Percentiles rank a stretch among this genome's conserved stretches.
phyloP scores from a whole-genome alignment of 2,797 vertebrate genomes.

The Hemitrygon akajei region DNA sequence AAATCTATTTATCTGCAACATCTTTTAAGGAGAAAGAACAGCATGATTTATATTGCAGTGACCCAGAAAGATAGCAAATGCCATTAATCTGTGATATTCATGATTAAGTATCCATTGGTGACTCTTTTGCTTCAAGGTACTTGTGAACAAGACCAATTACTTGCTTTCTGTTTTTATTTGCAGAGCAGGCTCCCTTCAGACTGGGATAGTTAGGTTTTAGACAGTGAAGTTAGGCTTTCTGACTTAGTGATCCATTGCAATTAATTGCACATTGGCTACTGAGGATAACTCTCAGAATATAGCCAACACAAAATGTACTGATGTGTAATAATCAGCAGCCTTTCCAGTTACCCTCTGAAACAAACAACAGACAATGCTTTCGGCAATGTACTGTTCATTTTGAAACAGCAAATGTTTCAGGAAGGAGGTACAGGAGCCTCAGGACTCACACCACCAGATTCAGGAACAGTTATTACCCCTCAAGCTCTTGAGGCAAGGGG shows the following conservation, averaged over 20 bases:
- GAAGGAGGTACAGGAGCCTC: too few species aligned
- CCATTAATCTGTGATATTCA: neutral
- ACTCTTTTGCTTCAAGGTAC: too few species aligned
- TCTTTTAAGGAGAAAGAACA: neutral
- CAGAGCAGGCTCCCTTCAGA: neutral
- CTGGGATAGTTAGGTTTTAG: neutral
- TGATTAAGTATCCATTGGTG: conserved; percentile 2
- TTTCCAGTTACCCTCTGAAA: neutral
- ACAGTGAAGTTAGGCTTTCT: neutral
- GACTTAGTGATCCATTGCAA: neutral
- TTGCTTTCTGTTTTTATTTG: too few species aligned
- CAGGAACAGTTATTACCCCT: too few species aligned
- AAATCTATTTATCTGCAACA: neutral
- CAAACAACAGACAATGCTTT: too few species aligned
- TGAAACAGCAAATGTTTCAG: neutral
- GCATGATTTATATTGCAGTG: conserved; percentile 16
- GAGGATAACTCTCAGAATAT: neutral
- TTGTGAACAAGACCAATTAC: conserved; percentile 12
- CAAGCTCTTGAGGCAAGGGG: too few species aligned
- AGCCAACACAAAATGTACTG: neutral
- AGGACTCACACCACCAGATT: too few species aligned
- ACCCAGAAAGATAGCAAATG: neutral
- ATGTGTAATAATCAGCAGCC: neutral
- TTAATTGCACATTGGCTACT: neutral
- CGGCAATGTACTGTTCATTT: too few species aligned